Conservation (phyloP, 2,797 vertebrate species). For the Pseudomugil gertrudae region DNA sequence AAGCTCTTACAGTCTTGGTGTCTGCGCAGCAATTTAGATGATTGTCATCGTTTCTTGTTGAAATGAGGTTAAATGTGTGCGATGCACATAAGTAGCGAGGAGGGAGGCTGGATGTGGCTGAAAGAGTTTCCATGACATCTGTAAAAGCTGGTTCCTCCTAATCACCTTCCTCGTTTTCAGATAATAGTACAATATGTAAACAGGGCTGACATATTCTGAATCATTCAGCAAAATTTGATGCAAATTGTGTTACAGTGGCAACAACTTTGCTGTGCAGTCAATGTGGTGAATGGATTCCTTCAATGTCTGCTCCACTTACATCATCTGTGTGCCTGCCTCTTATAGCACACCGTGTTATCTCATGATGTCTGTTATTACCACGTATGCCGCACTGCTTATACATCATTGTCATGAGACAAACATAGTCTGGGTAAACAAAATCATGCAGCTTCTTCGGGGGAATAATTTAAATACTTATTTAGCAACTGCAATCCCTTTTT, state of each 20-base stretch:
- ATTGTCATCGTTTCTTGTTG: conserved; percentile 2
- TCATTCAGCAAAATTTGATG: no score
- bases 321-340: background rate
- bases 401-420: no score
- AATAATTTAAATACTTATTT: no score
- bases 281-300: background rate
- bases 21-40: conserved; percentile 1
- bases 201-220: background rate
- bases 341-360: no score
- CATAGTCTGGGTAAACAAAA: no score
- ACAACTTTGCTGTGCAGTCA: background rate
- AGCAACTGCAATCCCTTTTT: no score
- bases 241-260: background rate
- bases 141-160: conserved; percentile 3
- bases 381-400: no score
- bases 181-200: no score
- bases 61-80: conserved; percentile 9
- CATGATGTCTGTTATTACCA: no score
- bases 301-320: conserved; percentile 2
- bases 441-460: no score
- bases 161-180: background rate
- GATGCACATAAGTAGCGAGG: conserved; percentile 23
- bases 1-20: background rate
- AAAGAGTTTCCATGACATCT: conserved; percentile 24
- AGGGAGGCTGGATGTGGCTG: background rate